These are phyloP conservation scores for Thera obeliscata DNA, from an alignment of 2,888 invertebrate genomes.

Conservation along the genomic window DNA sequence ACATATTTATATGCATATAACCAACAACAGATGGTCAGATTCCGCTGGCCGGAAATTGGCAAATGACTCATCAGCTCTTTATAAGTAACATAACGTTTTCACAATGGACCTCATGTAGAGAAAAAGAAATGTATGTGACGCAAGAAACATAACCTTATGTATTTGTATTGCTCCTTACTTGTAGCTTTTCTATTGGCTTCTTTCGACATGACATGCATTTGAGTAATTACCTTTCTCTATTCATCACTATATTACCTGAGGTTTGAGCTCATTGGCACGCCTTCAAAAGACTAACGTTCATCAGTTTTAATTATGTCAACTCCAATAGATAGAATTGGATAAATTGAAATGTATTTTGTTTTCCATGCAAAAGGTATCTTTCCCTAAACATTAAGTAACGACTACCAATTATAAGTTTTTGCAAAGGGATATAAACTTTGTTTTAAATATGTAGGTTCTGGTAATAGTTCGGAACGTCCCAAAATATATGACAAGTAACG, in stretches of 20 bases:
- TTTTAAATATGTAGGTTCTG: conserved; percentile 46
- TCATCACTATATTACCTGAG: neutral
- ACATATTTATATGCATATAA: conserved; percentile 70
- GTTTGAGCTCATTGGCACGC: conserved; percentile 1
- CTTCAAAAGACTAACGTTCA: conserved; percentile 5
- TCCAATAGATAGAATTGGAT: neutral
- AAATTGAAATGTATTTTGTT: neutral
- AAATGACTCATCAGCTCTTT: conserved; percentile 69
- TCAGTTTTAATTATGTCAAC: neutral
- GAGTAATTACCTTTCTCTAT: conserved; percentile 3
- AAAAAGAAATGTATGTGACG: conserved; percentile 44
- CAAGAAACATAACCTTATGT: neutral
- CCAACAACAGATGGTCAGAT: conserved; percentile 78
- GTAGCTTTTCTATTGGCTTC: neutral
- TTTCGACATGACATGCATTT: conserved; percentile 5
- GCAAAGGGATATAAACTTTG: conserved; percentile 62
- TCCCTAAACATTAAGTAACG: conserved; percentile 26
- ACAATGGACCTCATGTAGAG: conserved; percentile 20
- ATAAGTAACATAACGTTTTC: conserved; percentile 52
- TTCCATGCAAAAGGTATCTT: neutral
- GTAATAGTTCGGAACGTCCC: conserved; percentile 61
- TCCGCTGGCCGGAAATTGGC: conserved; percentile 68
- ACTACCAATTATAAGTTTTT: conserved; percentile 50
- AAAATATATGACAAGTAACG: conserved; percentile 66
- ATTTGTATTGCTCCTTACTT: neutral